Evolutionary conservation across 2,888 invertebrate species (phyloP), one percentile per base, ranked within the genome.

Genomic region (Apeira syringaria): DNA sequence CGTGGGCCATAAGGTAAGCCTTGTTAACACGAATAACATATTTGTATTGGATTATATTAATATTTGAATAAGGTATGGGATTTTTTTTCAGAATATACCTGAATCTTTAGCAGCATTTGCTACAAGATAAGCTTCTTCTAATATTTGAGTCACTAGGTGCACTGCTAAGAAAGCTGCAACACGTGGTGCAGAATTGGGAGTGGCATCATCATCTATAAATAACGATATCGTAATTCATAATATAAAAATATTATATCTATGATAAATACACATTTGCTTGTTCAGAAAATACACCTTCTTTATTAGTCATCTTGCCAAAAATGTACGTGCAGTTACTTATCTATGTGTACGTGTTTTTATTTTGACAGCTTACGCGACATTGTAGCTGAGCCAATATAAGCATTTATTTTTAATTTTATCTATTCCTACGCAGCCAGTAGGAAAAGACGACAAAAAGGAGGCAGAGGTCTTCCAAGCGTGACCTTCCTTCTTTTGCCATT

Each of bases 111-210:
- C 76, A 39, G 77, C 69, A 55, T 77, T 80, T 4, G 71, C 80
- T 51, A 85, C 77, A 36, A 75, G 61, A 48, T 64, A 78, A 0
- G 87, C 88, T 53, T 88, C 87, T 22, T 89, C 81, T 36, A 89
- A 59, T 5, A 89, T 71, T 57, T 86, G 77, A 34, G 74, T 74
- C 10, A 89, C 81, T 18, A 88, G 66, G 52, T 80, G 80, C 5
- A 80, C 65, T 20, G 87, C 88, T 33, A 77, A 47, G 37, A 77
- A 53, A 7, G 72, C 71, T 7, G 79, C 81, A 20, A 69, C 35
- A 1, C 68, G 67, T 5, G 68, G 58, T 35, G 76, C 72, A 33
- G 59, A 58, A 6, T 56, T 51, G 1, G 5, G 32, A 26, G 52
- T 35, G 26, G 59, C 49, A 12, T 72, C 71, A 26, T 50, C 57